These are phyloP conservation scores for Nestor notabilis DNA, from an alignment of 2,113 vertebrate species.

Conservation along the genomic window DNA sequence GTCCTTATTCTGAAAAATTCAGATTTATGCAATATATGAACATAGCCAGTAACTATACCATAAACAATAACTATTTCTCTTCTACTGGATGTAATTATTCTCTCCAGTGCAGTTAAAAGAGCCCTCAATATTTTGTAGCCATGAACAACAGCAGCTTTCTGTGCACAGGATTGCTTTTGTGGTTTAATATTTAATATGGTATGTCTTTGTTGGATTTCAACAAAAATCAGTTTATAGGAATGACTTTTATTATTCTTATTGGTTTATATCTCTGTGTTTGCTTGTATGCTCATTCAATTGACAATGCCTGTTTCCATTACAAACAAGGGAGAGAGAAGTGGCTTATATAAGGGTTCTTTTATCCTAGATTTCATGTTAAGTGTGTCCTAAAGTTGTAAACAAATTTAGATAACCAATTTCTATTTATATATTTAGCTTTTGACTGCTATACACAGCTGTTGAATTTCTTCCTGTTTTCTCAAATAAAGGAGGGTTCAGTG, in stretches of 20 bases:
- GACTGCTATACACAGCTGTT: accelerated
- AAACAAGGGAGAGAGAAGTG: not conserved
- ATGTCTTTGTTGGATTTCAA: not conserved
- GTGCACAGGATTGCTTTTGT: not conserved
- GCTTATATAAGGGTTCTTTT: not conserved
- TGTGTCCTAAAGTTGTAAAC: not conserved
- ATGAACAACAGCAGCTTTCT: not conserved
- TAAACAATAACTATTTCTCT: not conserved
- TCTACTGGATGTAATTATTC: not conserved
- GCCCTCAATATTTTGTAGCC: not conserved
- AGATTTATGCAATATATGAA: not conserved
- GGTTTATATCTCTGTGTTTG: not conserved
- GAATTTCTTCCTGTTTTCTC: not conserved
- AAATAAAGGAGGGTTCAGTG: not conserved
- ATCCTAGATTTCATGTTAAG: not conserved
- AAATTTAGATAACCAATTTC: not conserved
- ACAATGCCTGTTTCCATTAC: not conserved
- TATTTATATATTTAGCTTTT: not conserved
- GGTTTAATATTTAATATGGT: not conserved
- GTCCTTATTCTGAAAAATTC: not conserved
- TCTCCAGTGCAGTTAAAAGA: not conserved
- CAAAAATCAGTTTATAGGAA: not conserved
- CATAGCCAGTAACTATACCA: not conserved
- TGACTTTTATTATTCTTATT: not conserved
- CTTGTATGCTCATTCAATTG: not conserved